Percentiles rank a stretch among this genome's conserved stretches.
Conservation (phyloP, 2,113 vertebrate species). For the Epinephelus cyanopodus region DNA sequence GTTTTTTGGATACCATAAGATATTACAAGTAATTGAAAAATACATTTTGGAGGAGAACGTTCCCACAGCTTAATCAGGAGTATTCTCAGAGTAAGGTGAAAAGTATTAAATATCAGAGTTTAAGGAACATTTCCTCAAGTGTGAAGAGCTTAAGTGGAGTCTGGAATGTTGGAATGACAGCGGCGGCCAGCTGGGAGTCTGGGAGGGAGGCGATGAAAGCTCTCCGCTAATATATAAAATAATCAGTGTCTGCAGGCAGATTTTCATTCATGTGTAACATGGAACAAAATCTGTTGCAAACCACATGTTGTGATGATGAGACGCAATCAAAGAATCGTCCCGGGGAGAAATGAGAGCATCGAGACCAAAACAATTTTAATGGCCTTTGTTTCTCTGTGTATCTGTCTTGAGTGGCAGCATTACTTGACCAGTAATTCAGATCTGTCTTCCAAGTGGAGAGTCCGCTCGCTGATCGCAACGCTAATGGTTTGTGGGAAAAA, state of each 20-base stretch:
- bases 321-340: conserved; percentile 69
- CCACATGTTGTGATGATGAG: conserved; percentile 64
- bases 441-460: conserved; percentile 34
- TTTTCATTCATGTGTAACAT: conserved; percentile 63
- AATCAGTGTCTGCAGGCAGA: conserved; percentile 65
- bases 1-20: background rate
- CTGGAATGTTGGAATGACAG: conserved; percentile 66
- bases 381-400: conserved; percentile 35
- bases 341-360: conserved; percentile 48
- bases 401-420: conserved; percentile 35
- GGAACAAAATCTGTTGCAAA: conserved; percentile 68
- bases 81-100: conserved; percentile 1
- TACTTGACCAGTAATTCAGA: conserved; percentile 45
- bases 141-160: conserved; percentile 66
- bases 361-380: conserved; percentile 52
- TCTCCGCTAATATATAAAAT: conserved; percentile 66
- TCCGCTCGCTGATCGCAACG: conserved; percentile 32
- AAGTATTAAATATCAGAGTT: conserved; percentile 31
- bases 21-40: conserved; percentile 13
- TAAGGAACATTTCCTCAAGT: conserved; percentile 56
- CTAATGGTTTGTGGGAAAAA: conserved; percentile 56
- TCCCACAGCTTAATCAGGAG: conserved; percentile 22
- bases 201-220: conserved; percentile 59
- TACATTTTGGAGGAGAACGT: conserved; percentile 19
- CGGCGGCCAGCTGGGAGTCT: conserved; percentile 67